Conservation (phyloP, 2,888 invertebrate species). For the Druceiella hillmani region DNA sequence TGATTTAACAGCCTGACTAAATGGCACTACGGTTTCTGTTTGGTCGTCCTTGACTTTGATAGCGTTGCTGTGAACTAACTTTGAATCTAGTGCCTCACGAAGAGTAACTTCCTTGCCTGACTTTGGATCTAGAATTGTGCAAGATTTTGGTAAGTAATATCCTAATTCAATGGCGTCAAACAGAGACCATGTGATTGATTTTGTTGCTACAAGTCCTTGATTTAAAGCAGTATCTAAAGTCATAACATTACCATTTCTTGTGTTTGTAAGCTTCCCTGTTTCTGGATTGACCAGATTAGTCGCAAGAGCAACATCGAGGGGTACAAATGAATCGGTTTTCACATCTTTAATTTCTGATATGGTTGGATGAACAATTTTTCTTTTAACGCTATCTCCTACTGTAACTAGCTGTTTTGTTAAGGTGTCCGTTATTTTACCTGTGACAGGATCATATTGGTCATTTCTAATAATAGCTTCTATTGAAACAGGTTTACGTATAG, state of each 20-base stretch:
- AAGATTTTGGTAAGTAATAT: slow-evolving; percentile 68
- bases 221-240: slow-evolving; percentile 67
- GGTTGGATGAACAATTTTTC: slow-evolving; percentile 75
- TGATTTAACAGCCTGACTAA: slow-evolving; percentile 63
- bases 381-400: slow-evolving; percentile 70
- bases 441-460: slow-evolving; percentile 63
- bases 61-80: slow-evolving; percentile 65
- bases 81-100: slow-evolving; percentile 65
- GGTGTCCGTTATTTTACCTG: slow-evolving; percentile 66
- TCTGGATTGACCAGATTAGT: slow-evolving; percentile 62
- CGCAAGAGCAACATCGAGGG: slow-evolving; percentile 68
- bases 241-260: slow-evolving; percentile 62
- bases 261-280: slow-evolving; percentile 68
- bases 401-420: slow-evolving; percentile 65
- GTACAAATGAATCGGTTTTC: slow-evolving; percentile 62
- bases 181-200: slow-evolving; percentile 63
- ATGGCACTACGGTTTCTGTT: slow-evolving; percentile 58
- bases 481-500: slow-evolving; percentile 67
- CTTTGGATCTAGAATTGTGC: slow-evolving; percentile 71
- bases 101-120: slow-evolving; percentile 70
- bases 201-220: slow-evolving; percentile 65
- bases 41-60: slow-evolving; percentile 70
- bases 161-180: slow-evolving; percentile 70
- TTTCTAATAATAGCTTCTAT: slow-evolving; percentile 70
- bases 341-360: slow-evolving; percentile 79